A percentile compares a stretch with the other conserved stretches of the same genome.
phyloP scores from a whole-genome alignment of 2,113 vertebrate species.

The Leucopsar rothschildi region DNA sequence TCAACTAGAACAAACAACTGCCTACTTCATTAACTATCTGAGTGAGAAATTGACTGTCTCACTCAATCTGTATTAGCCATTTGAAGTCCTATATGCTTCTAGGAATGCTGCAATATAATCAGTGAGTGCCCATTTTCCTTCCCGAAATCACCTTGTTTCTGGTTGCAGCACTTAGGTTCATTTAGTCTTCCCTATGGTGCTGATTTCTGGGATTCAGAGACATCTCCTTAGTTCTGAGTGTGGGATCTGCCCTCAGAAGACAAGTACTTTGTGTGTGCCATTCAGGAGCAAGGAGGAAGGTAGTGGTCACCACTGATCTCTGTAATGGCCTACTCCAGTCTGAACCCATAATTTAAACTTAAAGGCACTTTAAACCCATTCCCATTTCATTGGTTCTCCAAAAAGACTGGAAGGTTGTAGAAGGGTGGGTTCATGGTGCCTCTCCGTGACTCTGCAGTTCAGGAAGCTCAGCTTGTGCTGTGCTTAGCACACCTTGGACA shows the following conservation, averaged over 20 bases:
- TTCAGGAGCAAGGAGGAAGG: background rate
- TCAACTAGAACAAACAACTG: background rate
- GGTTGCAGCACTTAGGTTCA: background rate
- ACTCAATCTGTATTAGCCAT: background rate
- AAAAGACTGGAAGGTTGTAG: background rate
- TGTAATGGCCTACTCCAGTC: background rate
- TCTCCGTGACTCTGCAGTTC: background rate
- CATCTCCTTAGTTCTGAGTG: background rate
- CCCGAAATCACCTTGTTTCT: background rate
- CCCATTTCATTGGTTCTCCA: background rate
- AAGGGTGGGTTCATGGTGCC: background rate
- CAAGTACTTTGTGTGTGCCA: accelerated
- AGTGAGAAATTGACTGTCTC: background rate
- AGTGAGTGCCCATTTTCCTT: background rate
- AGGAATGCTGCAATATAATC: background rate
- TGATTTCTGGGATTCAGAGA: background rate
- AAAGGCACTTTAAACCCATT: background rate
- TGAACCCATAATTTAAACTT: background rate
- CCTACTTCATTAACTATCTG: background rate
- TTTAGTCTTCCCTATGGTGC: background rate
- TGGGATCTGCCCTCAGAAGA: background rate
- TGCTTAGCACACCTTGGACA: background rate
- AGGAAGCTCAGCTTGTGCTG: background rate
- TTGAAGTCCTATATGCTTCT: accelerated
- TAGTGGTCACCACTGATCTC: background rate